Evolutionary conservation across 1,140 invertebrate genomes (phyloP).

Genomic region (Agrilus planipennis): DNA sequence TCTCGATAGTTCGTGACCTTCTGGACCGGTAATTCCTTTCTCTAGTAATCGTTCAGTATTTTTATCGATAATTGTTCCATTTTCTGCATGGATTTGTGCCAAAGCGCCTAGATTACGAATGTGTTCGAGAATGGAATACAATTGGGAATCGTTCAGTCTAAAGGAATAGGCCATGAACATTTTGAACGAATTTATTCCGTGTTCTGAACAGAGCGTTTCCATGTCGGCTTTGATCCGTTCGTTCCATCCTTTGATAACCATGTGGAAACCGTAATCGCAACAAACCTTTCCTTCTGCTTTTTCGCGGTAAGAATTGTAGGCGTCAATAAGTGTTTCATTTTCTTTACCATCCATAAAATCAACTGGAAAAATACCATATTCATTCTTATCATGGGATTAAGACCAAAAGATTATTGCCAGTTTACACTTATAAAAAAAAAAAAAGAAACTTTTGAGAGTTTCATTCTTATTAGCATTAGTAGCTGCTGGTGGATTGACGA

Average conservation of each 20-base stretch:
- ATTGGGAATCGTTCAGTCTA: constrained; percentile 84
- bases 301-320: constrained; percentile 79
- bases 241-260: constrained; percentile 86
- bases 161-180: constrained; percentile 97
- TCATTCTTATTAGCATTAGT: too few relatives aligned
- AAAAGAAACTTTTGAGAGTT: too few relatives aligned
- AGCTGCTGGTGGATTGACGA: too few relatives aligned
- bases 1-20: constrained; percentile 93
- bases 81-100: constrained; percentile 92
- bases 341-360: constrained; percentile 80
- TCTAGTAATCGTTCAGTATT: constrained; percentile 78
- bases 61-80: constrained; percentile 86
- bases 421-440: too few relatives aligned
- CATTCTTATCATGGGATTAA: too few relatives aligned
- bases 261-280: constrained; percentile 93
- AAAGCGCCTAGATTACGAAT: constrained; percentile 74
- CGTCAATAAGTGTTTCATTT: constrained; percentile 77
- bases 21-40: constrained; percentile 83
- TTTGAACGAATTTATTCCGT: constrained; percentile 96
- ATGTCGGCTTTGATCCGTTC: constrained; percentile 67
- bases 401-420: too few relatives aligned
- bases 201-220: constrained; percentile 60
- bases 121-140: constrained; percentile 72
- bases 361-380: constrained; percentile 60
- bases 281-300: constrained; percentile 94